phyloP scores from a whole-genome alignment of 2,113 vertebrate genomes.

The Istiophorus platypterus region DNA sequence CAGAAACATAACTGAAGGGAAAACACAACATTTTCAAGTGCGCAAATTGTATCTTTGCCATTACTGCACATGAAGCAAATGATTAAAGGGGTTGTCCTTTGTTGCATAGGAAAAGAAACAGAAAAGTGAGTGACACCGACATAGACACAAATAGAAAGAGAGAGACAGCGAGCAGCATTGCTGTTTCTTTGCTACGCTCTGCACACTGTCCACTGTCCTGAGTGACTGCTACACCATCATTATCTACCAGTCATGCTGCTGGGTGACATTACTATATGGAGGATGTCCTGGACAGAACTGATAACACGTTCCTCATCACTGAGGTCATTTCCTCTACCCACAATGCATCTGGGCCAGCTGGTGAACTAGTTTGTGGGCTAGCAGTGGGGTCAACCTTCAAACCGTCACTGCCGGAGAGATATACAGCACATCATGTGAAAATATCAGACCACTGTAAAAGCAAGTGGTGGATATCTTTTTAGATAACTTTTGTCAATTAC shows the following conservation, averaged over 20 bases:
- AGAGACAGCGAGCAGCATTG: too few relatives aligned
- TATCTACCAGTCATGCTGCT: conserved; percentile 60
- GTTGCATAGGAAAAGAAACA: not conserved
- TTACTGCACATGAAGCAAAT: not conserved
- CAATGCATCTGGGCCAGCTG: conserved; percentile 58
- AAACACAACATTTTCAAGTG: too few relatives aligned
- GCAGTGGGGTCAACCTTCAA: conserved; percentile 15
- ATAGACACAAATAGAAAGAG: not conserved
- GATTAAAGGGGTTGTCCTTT: not conserved
- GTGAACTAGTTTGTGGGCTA: conserved; percentile 54
- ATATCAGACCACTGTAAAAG: not conserved
- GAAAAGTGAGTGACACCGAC: too few relatives aligned
- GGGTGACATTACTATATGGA: conserved; percentile 63
- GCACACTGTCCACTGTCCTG: conserved; percentile 23
- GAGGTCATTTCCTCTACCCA: conserved; percentile 70
- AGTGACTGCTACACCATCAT: conserved; percentile 13
- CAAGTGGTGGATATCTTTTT: not conserved
- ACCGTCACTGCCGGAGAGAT: not conserved
- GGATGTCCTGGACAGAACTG: conserved; percentile 65
- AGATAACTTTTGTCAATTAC: not conserved
- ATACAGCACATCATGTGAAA: not conserved
- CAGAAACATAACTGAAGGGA: too few relatives aligned
- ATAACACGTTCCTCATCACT: conserved; percentile 67
- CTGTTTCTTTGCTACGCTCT: not conserved
- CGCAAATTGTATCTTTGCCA: not conserved